Evolutionary conservation across 2,113 vertebrate genomes (phyloP).

Genomic region (Callospermophilus lateralis): DNA sequence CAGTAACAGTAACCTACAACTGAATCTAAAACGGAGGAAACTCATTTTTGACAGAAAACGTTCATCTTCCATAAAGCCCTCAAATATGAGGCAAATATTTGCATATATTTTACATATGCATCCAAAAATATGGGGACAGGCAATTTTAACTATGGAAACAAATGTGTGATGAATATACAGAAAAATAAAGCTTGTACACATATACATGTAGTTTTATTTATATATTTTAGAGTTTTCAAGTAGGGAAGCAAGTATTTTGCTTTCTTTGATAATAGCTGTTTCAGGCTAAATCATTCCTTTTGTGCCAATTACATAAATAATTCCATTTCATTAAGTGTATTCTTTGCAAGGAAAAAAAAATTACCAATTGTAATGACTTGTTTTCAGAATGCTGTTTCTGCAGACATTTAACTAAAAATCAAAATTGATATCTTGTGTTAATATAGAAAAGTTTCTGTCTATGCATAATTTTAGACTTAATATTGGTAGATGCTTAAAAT

Average conservation of each 20-base stretch:
- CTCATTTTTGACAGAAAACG: neutral
- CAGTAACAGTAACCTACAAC: neutral
- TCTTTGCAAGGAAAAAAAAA: neutral
- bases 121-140: neutral
- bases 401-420: conserved; percentile 26
- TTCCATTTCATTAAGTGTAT: conserved; percentile 14
- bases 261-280: neutral
- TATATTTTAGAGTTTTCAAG: neutral
- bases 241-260: conserved; percentile 15
- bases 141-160: neutral
- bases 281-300: neutral
- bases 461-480: neutral
- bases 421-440: neutral
- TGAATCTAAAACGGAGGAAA: neutral
- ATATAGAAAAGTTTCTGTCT: neutral
- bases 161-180: neutral
- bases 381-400: conserved; percentile 38
- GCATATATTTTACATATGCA: neutral
- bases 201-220: neutral
- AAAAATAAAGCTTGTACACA: neutral
- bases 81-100: neutral
- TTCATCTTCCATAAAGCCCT: neutral
- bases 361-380: neutral
- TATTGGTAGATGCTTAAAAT: neutral
- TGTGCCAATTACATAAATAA: neutral